Evolutionary conservation across 1,140 invertebrate species (phyloP), one percentile per base, ranked within the genome.

Genomic region (Hermatobates lingyangjiaoensis): DNA sequence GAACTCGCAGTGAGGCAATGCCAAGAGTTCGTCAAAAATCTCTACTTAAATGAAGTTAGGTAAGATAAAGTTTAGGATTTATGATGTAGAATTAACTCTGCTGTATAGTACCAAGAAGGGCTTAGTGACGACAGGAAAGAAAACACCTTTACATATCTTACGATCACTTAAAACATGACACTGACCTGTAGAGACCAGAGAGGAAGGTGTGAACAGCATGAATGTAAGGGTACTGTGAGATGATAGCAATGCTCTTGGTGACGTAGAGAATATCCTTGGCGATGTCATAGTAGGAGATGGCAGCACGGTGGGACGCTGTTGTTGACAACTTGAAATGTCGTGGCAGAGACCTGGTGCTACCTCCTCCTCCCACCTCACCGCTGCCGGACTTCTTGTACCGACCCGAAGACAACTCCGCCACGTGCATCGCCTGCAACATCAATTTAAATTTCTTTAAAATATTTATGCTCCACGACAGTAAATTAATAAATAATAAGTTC

Each of bases 191-290:
- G 54, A 92, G 71, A 73, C 86, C 86, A 60, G 77, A 76, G 59
- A 95, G 77, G 71, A 95, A 89, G 61, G 79, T 76, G 62, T 81
- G 76, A 45, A 84, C 79, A 52, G 87, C 82, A 61, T 81, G 76
- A 27, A 96, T 82, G 71, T 89, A 90, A 27, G 92, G 86, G 56
- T 88, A 75, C 64, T 88, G 87, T 63, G 85, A 87, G 53, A 97
- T 81, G 27, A 97, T 74, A 52, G 81, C 81, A 64, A 98, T 90
- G 69, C 84, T 88, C 75, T 97, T 98, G 56, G 87, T 87, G 58
- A 94, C 92, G 72, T 83, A 88, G 54, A 97, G 72, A 68, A 83
- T 85, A 69, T 96, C 91, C 72, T 88, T 89, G 64, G 79, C 79
- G 59, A 86, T 81, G 69, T 96, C 90, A 68, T 94, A 98, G 61